Conservation (phyloP, 2,113 vertebrate genomes). For the Natator depressus region DNA sequence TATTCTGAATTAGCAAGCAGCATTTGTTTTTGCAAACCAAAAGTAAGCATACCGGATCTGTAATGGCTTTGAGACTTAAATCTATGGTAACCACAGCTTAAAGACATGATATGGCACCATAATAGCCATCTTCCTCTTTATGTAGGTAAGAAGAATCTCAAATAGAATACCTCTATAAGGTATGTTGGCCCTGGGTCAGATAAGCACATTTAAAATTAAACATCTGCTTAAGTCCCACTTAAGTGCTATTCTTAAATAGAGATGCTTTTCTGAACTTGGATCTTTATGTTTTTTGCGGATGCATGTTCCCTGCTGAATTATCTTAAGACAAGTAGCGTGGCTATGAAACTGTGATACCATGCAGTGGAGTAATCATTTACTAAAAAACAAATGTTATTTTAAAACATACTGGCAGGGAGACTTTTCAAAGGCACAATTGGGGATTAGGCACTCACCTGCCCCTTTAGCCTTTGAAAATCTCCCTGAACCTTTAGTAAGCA, state of each 20-base stretch:
- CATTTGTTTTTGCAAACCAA: neutral
- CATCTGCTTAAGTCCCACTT: neutral
- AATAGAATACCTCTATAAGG: neutral
- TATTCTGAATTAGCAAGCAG: neutral
- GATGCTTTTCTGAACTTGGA: neutral
- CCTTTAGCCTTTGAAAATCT: constrained; percentile 8
- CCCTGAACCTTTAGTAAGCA: neutral
- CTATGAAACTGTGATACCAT: neutral
- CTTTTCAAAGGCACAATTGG: neutral
- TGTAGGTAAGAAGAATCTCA: neutral
- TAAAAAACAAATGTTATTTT: neutral
- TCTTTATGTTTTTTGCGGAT: neutral
- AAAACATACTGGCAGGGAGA: neutral
- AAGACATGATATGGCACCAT: neutral
- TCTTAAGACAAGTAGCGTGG: constrained; percentile 4
- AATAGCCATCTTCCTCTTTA: neutral
- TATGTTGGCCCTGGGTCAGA: neutral
- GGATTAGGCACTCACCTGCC: neutral
- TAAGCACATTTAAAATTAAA: neutral
- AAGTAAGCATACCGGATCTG: neutral
- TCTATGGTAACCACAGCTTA: neutral
- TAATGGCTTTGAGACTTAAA: neutral
- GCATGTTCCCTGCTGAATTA: neutral
- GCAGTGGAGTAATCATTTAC: neutral
- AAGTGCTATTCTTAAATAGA: neutral